Conservation (phyloP, 2,797 vertebrate genomes). For the Cyprinella venusta region DNA sequence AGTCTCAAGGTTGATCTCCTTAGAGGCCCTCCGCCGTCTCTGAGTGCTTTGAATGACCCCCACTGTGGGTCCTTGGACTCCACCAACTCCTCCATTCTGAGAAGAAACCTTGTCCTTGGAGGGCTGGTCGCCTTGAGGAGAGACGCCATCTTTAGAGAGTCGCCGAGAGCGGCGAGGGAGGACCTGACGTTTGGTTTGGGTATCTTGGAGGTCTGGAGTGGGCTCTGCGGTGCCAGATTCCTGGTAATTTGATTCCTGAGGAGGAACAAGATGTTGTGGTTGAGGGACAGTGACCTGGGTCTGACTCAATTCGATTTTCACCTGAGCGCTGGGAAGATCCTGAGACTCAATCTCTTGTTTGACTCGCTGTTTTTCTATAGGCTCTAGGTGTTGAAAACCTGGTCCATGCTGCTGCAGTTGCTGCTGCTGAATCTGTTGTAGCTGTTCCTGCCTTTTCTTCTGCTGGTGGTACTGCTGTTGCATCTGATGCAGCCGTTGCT, state of each 20-base stretch:
- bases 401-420: slow-evolving; percentile 60
- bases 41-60: slow-evolving; percentile 94
- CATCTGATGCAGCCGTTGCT: slow-evolving; percentile 64
- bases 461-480: slow-evolving; percentile 70
- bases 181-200: slow-evolving; percentile 70
- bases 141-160: slow-evolving; percentile 91
- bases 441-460: slow-evolving; percentile 78
- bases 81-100: slow-evolving; percentile 68
- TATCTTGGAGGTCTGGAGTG: slow-evolving; percentile 65
- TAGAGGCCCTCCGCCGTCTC: slow-evolving; percentile 87
- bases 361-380: slow-evolving; percentile 70
- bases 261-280: slow-evolving; percentile 67
- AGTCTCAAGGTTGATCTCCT: slow-evolving; percentile 95
- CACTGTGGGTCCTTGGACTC: slow-evolving; percentile 78
- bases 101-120: slow-evolving; percentile 64
- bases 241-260: slow-evolving; percentile 65
- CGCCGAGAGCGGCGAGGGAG: slow-evolving; percentile 87
- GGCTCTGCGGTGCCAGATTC: slow-evolving; percentile 63
- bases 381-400: slow-evolving; percentile 45
- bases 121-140: slow-evolving; percentile 69
- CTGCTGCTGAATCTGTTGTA: slow-evolving; percentile 71
- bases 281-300: slow-evolving; percentile 71
- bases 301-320: slow-evolving; percentile 59
- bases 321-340: slow-evolving; percentile 51
- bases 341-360: slow-evolving; percentile 59